Conservation (phyloP, 1,140 invertebrate species). For the Plectrocnemia conspersa region DNA sequence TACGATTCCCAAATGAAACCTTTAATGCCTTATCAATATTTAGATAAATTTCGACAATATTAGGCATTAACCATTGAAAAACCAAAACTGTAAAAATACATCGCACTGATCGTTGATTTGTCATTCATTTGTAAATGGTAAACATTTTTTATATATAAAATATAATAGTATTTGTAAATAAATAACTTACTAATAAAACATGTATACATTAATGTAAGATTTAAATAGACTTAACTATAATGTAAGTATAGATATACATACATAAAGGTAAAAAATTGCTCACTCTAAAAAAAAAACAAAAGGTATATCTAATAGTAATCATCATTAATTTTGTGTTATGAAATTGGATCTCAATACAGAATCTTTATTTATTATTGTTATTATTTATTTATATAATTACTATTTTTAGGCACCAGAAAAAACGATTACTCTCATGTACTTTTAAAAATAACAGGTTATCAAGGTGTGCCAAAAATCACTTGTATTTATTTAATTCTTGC, state of each 20-base stretch:
- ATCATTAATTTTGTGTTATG: too few relatives aligned
- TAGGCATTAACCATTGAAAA: slow-evolving; percentile 23
- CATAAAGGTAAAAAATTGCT: not conserved
- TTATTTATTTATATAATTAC: too few relatives aligned
- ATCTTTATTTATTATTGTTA: too few relatives aligned
- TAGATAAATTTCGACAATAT: slow-evolving; percentile 34
- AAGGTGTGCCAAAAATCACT: too few relatives aligned
- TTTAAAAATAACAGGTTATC: too few relatives aligned
- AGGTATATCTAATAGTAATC: too few relatives aligned
- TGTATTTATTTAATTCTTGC: too few relatives aligned
- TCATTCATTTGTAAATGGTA: not conserved
- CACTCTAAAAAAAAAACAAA: too few relatives aligned
- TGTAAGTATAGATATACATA: not conserved
- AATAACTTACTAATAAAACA: not conserved
- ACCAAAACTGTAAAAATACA: not conserved
- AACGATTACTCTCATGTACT: too few relatives aligned
- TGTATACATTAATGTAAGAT: not conserved
- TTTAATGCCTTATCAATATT: slow-evolving; percentile 30
- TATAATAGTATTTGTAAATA: not conserved
- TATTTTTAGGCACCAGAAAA: too few relatives aligned
- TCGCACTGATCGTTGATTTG: not conserved
- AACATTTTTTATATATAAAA: slow-evolving; percentile 3
- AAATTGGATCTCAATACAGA: too few relatives aligned
- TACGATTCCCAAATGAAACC: too few relatives aligned
- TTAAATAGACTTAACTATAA: not conserved